phyloP scores from a whole-genome alignment of 1,140 invertebrate species.

The Cryptotermes secundus region DNA sequence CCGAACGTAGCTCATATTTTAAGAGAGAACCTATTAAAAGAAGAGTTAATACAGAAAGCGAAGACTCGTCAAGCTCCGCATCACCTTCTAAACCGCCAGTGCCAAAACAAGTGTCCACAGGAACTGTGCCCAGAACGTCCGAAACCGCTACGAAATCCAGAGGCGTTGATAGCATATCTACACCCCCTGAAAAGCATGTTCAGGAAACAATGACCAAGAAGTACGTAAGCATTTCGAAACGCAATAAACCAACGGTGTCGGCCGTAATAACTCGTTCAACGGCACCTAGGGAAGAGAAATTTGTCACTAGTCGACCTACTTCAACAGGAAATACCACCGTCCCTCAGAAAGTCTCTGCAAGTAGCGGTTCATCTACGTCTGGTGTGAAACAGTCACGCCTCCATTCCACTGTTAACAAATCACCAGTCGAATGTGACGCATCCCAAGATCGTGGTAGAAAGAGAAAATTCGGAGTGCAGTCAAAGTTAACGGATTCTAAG shows the following conservation, averaged over 20 bases:
- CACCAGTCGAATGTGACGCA: neutral
- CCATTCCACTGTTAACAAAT: neutral
- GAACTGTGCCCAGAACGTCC: neutral
- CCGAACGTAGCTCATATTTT: conserved; percentile 20
- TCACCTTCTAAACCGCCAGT: conserved; percentile 11
- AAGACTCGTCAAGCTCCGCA: neutral
- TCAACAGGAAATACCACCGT: neutral
- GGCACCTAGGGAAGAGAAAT: neutral
- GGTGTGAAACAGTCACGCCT: neutral
- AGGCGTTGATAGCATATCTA: neutral
- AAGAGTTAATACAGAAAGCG: neutral
- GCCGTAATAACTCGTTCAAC: neutral
- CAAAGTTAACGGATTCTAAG: neutral
- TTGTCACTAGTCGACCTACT: neutral
- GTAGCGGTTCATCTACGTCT: neutral
- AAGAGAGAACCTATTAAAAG: conserved; percentile 19
- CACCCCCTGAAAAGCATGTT: neutral
- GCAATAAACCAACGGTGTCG: neutral
- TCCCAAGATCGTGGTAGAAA: neutral
- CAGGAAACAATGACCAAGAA: neutral
- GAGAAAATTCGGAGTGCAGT: neutral
- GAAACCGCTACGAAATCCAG: neutral
- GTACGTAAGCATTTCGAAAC: neutral
- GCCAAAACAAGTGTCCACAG: neutral
- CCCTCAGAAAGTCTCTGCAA: neutral